Evolutionary conservation across 2,797 vertebrate genomes (phyloP).

Genomic region (Siniperca undulata): DNA sequence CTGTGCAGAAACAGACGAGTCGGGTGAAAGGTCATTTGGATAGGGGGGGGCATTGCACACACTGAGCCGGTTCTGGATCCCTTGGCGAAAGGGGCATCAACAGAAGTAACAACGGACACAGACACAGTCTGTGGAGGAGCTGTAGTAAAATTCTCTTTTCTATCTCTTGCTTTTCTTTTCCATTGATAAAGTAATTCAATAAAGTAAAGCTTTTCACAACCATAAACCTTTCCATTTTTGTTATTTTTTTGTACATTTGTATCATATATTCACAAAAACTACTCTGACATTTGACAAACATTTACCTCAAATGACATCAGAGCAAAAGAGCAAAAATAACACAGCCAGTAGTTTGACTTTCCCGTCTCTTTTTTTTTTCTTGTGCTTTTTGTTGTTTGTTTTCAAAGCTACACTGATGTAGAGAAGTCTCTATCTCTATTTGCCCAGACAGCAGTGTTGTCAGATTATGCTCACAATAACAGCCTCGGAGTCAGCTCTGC

Average conservation of each 20-base stretch:
- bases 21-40: conserved; percentile 33
- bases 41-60: conserved; percentile 56
- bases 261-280: conserved; percentile 86
- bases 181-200: conserved; percentile 76
- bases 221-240: conserved; percentile 77
- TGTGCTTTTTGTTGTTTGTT: conserved; percentile 83
- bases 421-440: conserved; percentile 64
- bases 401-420: conserved; percentile 68
- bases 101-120: conserved; percentile 77
- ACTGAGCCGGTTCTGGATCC: conserved; percentile 61
- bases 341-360: conserved; percentile 72
- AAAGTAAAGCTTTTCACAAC: conserved; percentile 87
- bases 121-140: conserved; percentile 71
- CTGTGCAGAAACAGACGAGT: conserved; percentile 50
- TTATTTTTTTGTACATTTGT: conserved; percentile 83
- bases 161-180: conserved; percentile 75
- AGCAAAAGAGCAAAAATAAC: conserved; percentile 78
- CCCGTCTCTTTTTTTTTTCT: conserved; percentile 66
- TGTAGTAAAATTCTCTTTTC: conserved; percentile 68
- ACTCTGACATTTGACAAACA: conserved; percentile 88
- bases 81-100: conserved; percentile 58
- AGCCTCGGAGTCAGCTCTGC: conserved; percentile 42
- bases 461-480: conserved; percentile 55
- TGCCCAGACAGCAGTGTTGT: conserved; percentile 59
- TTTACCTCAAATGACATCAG: conserved; percentile 87